phyloP scores from a whole-genome alignment of 2,113 vertebrate species.

The Scytalopus superciliaris region DNA sequence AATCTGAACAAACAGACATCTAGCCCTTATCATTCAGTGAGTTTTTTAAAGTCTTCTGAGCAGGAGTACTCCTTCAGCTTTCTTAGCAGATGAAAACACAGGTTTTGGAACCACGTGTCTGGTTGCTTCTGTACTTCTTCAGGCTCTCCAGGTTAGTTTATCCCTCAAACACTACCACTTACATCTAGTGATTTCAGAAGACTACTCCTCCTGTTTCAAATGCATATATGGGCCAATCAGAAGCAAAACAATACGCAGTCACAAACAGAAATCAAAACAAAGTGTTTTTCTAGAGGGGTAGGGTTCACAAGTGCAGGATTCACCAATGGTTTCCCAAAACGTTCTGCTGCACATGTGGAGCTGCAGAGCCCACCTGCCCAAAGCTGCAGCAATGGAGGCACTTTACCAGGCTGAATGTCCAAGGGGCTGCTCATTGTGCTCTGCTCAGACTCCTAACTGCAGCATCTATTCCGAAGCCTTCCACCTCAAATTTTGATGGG shows the following conservation, averaged over 20 bases:
- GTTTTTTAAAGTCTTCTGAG: constrained; percentile 19
- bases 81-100: not conserved
- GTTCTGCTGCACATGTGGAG: not conserved
- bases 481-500: not conserved
- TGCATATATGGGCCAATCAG: not conserved
- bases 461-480: not conserved
- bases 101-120: not conserved
- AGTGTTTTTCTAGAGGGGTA: not conserved
- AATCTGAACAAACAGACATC: not conserved
- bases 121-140: not conserved
- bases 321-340: not conserved
- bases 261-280: not conserved
- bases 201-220: not conserved
- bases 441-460: not conserved
- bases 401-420: not conserved
- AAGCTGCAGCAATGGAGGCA: not conserved
- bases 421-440: not conserved
- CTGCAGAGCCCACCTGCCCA: not conserved
- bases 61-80: constrained; percentile 13
- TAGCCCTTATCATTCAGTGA: not conserved
- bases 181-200: not conserved
- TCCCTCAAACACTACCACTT: not conserved
- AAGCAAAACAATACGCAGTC: not conserved
- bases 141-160: not conserved
- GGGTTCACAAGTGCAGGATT: not conserved